A percentile compares a stretch with the other conserved stretches of the same genome.
Conservation (phyloP, 2,797 vertebrate genomes). For the Lutjanus argentimaculatus region DNA sequence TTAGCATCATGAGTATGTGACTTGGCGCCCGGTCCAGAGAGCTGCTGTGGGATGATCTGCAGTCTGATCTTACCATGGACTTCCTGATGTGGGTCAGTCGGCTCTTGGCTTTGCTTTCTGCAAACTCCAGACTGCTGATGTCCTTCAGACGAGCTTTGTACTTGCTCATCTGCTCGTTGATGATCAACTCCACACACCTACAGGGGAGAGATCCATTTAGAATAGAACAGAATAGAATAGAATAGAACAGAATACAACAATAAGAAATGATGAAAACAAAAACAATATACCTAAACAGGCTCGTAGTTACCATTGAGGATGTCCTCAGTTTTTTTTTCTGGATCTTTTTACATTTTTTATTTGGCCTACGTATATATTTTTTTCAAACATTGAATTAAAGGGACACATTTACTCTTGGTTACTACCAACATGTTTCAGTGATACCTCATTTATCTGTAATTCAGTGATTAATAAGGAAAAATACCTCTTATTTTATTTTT, state of each 20-base stretch:
- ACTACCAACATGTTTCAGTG: no score
- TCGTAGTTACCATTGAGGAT: no score
- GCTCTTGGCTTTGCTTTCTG: slow-evolving; percentile 97
- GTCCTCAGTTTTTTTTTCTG: no score
- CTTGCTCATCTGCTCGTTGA: slow-evolving; percentile 97
- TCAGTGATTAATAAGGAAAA: no score
- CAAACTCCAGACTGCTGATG: slow-evolving; percentile 97
- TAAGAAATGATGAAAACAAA: no score
- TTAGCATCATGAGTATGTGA: background rate
- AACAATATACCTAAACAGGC: no score
- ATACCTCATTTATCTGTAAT: no score
- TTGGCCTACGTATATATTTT: no score
- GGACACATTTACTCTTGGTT: no score
- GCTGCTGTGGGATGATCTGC: background rate
- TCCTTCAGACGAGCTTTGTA: slow-evolving; percentile 97
- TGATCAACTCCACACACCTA: slow-evolving; percentile 96
- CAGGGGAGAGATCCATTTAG: background rate
- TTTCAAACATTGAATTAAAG: no score
- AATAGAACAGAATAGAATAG: background rate
- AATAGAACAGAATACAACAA: background rate
- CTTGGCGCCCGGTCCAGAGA: background rate
- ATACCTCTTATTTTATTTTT: no score
- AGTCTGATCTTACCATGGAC: slow-evolving; percentile 91
- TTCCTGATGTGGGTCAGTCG: slow-evolving; percentile 93
- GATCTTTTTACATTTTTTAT: no score